A percentile compares a stretch with the other conserved stretches of the same genome.
These are phyloP conservation scores for Arge pagana DNA, from an alignment of 2,888 invertebrate genomes.

Conservation along the genomic window DNA sequence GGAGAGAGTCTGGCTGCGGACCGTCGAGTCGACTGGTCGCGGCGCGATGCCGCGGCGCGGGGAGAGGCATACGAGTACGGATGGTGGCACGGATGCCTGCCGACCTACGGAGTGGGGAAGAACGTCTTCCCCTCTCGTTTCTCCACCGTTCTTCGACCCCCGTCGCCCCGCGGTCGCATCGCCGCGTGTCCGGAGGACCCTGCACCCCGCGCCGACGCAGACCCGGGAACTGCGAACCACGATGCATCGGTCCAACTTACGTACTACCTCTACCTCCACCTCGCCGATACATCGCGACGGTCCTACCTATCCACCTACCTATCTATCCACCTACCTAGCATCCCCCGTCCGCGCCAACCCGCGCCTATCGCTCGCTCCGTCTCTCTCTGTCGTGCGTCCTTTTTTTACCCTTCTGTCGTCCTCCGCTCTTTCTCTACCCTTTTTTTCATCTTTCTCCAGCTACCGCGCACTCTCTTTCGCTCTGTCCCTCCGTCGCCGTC, in stretches of 20 bases:
- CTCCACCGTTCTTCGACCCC: conserved; percentile 53
- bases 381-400: conserved; percentile 28
- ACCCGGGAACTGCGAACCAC: conserved; percentile 26
- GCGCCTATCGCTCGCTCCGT: conserved; percentile 25
- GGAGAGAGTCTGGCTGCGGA: not conserved
- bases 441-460: conserved; percentile 23
- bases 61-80: conserved; percentile 10
- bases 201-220: conserved; percentile 24
- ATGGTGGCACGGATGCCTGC: conserved; percentile 35
- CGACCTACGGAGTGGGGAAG: conserved; percentile 43
- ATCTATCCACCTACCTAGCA: conserved; percentile 6
- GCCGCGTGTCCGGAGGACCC: conserved; percentile 12
- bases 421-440: conserved; percentile 23
- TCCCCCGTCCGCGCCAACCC: conserved; percentile 14
- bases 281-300: conserved; percentile 6
- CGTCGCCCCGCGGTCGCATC: conserved; percentile 23
- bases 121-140: conserved; percentile 31
- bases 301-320: conserved; percentile 11
- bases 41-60: conserved; percentile 29
- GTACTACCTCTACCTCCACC: conserved; percentile 5
- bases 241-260: conserved; percentile 22
- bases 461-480: conserved; percentile 19
- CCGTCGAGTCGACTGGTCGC: conserved; percentile 4
- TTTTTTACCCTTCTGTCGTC: conserved; percentile 10
- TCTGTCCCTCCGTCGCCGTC: conserved; percentile 9